Evolutionary conservation across 2,888 invertebrate genomes (phyloP), one percentile per base, ranked within the genome.

Genomic region (Suillia variegata): DNA sequence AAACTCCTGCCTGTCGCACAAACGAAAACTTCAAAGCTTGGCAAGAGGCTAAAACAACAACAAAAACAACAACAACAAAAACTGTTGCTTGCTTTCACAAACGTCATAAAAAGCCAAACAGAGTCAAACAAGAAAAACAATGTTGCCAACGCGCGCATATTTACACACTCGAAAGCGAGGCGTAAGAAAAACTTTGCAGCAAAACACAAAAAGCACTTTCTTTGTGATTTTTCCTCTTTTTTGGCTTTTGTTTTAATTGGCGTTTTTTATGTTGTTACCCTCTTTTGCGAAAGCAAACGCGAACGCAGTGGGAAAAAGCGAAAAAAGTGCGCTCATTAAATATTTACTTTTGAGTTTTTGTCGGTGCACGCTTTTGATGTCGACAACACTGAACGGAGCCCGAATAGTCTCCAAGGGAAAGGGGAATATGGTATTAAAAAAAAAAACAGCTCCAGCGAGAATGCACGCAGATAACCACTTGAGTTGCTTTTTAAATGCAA

Each of bases 181-280:
- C 63, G 64, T 56, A 55, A 31, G 52, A 45, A 62, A 13, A 55
- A 55, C 47, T 10, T 49, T 49, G 15, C 31, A 48, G 20, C 20
- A 54, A 26, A 13, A 51, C 15, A 21, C 10, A 20, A 26, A 21
- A 53, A 38, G 8, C 47, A 17, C 17, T 47, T 49, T 50, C 26
- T 54, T 50, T 56, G 34, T 54, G 52, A 42, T 33, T 18, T 33
- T 31, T 31, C 15, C 18, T 52, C 17, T 21, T 2, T 71, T 71
- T 71, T 64, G 72, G 75, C 68, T 73, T 76, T 73, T 75, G 69
- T 76, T 74, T 74, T 74, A 74, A 74, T 74, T 74, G 76, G 73
- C 73, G 69, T 71, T 53, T 49, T 58, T 50, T 33, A 51, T 42
- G 49, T 48, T 47, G 31, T 5, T 45, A 62, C 69, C 61, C 63